phyloP scores from a whole-genome alignment of 2,888 invertebrate species.

The Dilophus febrilis region DNA sequence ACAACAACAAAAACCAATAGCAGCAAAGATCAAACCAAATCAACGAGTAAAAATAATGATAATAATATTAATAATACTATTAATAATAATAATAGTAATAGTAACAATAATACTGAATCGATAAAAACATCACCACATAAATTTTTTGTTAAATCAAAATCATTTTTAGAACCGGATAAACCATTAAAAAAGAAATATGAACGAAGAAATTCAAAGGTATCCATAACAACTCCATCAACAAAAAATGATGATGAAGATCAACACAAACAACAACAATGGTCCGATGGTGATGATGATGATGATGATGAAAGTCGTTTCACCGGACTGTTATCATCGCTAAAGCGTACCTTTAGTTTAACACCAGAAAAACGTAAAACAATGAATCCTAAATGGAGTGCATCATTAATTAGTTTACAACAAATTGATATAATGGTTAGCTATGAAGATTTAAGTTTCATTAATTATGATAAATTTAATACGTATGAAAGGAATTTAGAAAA shows the following conservation, averaged over 20 bases:
- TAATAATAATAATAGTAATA: no score
- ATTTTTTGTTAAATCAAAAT: background rate
- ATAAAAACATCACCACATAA: no score
- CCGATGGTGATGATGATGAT: conserved; percentile 1
- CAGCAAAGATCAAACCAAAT: no score
- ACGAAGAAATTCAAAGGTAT: no score
- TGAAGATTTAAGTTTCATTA: conserved; percentile 37
- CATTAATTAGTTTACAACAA: conserved; percentile 35
- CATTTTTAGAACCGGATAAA: background rate
- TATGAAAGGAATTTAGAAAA: conserved; percentile 19
- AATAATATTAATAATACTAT: no score
- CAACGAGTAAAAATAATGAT: no score
- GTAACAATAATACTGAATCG: no score
- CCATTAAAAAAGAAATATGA: conserved; percentile 1
- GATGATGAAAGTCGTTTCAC: conserved; percentile 5
- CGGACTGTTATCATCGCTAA: conserved; percentile 19
- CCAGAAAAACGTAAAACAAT: conserved; percentile 23
- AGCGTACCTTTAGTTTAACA: conserved; percentile 20
- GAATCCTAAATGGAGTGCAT: conserved; percentile 34
- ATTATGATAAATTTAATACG: conserved; percentile 36
- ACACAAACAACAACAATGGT: conserved; percentile 4
- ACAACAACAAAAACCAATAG: no score
- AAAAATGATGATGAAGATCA: no score
- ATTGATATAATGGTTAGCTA: conserved; percentile 38
- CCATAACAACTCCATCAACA: no score